A percentile compares a stretch with the other conserved stretches of the same genome.
Conservation (phyloP, 1,140 invertebrate genomes). For the Maconellicoccus hirsutus region DNA sequence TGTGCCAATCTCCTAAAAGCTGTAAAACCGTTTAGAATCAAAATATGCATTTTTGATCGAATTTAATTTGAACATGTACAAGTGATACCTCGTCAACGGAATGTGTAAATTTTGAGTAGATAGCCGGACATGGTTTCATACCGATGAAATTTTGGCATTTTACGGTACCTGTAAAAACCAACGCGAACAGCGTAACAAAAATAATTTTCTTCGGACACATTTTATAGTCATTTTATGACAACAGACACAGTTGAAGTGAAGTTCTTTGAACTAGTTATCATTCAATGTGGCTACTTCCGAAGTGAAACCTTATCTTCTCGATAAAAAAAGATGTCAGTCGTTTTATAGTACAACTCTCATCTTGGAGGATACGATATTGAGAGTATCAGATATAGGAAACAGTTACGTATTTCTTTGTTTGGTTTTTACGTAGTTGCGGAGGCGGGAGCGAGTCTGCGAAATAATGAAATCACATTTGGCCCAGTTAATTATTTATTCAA, state of each 20-base stretch:
- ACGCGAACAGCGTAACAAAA: background rate
- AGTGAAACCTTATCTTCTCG: background rate
- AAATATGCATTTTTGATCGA: background rate
- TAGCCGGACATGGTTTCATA: background rate
- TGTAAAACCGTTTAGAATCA: conserved; percentile 16
- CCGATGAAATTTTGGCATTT: background rate
- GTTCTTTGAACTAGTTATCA: conserved; percentile 15
- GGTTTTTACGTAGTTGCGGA: too few relatives aligned
- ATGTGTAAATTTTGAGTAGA: background rate
- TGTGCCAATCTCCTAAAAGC: conserved; percentile 30
- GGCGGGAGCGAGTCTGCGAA: too few relatives aligned
- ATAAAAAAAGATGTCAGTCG: background rate
- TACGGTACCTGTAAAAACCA: background rate
- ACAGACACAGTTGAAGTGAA: background rate
- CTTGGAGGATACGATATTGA: background rate
- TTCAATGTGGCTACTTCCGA: background rate
- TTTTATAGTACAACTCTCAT: background rate
- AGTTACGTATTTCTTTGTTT: too few relatives aligned
- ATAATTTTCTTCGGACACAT: background rate
- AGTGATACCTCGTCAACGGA: background rate
- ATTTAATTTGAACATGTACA: background rate
- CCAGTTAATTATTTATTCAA: too few relatives aligned
- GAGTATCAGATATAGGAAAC: background rate
- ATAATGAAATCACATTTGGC: too few relatives aligned
- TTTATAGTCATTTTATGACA: background rate